phyloP scores from a whole-genome alignment of 2,797 vertebrate species.

The Alectoris magna region DNA sequence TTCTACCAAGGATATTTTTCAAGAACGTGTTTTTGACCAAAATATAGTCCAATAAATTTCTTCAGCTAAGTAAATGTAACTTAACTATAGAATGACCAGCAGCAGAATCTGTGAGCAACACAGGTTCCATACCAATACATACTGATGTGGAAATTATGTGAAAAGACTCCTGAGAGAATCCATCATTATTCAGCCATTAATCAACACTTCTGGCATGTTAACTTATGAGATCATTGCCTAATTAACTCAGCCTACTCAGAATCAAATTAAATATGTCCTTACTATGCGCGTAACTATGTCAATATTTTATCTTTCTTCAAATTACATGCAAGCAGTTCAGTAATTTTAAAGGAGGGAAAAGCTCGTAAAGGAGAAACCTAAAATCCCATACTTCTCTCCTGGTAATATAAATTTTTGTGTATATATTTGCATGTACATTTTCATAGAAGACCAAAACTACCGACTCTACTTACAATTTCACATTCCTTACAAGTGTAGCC shows the following conservation, averaged over 20 bases:
- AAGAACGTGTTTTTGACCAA: not conserved
- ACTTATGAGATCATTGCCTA: not conserved
- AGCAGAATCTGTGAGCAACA: not conserved
- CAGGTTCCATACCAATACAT: not conserved
- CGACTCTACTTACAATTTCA: constrained; percentile 84
- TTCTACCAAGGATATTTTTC: constrained; percentile 1
- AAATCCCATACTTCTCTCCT: not conserved
- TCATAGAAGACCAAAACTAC: not conserved
- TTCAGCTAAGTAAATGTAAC: not conserved
- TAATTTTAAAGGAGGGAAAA: not conserved
- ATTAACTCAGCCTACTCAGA: not conserved
- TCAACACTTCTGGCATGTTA: not conserved
- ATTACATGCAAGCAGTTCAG: not conserved
- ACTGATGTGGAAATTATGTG: not conserved
- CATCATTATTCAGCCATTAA: not conserved
- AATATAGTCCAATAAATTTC: not conserved
- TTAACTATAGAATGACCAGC: not conserved
- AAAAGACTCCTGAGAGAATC: not conserved
- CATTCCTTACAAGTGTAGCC: constrained; percentile 95
- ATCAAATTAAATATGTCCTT: not conserved
- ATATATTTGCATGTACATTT: not conserved
- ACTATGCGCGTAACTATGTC: not conserved
- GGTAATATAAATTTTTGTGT: not conserved
- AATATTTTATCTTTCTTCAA: not conserved
- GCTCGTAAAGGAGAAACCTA: rapidly evolving